Conservation (phyloP, 2,888 invertebrate species). For the Sinohyriopsis cumingii region DNA sequence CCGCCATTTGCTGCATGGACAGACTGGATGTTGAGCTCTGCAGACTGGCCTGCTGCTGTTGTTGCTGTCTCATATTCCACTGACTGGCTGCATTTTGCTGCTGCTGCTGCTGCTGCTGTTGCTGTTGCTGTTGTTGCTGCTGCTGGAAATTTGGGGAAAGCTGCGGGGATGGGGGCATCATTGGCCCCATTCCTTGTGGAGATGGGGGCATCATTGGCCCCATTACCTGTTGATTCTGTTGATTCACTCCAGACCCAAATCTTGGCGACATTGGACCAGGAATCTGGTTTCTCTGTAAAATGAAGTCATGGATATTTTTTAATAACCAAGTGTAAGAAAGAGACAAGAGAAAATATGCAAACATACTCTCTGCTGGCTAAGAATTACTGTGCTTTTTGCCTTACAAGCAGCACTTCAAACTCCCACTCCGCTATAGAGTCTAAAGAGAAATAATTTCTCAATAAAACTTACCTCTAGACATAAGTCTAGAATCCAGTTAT, state of each 20-base stretch:
- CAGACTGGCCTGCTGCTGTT: slow-evolving; percentile 15
- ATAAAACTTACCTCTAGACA: too few relatives aligned
- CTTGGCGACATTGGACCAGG: slow-evolving; percentile 67
- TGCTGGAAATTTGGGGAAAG: slow-evolving; percentile 58
- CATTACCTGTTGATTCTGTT: slow-evolving; percentile 21
- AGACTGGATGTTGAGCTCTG: slow-evolving; percentile 11
- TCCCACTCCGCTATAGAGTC: too few relatives aligned
- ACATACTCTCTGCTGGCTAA: neutral
- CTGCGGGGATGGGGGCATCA: slow-evolving; percentile 53
- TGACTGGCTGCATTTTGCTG: slow-evolving; percentile 17
- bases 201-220: slow-evolving; percentile 16
- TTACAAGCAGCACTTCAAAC: too few relatives aligned
- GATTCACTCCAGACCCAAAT: slow-evolving; percentile 31
- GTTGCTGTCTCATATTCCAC: slow-evolving; percentile 20
- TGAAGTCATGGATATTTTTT: neutral
- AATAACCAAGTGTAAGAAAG: too few relatives aligned
- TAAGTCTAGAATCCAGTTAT: too few relatives aligned
- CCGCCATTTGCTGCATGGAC: slow-evolving; percentile 16
- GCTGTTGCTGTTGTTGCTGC: slow-evolving; percentile 37
- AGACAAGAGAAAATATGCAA: neutral
- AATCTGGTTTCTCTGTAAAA: slow-evolving; percentile 60
- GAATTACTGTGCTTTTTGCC: too few relatives aligned
- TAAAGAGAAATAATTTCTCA: too few relatives aligned
- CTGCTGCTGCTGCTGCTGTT: slow-evolving; percentile 14
- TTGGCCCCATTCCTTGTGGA: slow-evolving; percentile 33